Conservation (phyloP, 2,797 vertebrate species). For the Mormyrops attenuatus region DNA sequence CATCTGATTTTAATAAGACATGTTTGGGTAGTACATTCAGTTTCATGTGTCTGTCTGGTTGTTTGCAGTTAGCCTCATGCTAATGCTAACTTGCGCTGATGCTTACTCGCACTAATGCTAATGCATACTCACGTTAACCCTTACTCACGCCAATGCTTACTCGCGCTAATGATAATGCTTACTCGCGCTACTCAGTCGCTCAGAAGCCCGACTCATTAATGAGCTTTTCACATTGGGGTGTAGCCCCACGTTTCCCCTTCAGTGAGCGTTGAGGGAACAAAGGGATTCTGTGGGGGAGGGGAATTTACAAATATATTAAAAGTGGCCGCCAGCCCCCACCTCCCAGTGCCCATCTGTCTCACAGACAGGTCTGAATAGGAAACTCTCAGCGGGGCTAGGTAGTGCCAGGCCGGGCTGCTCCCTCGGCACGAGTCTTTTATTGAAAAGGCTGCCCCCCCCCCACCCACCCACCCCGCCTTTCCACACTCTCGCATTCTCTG, state of each 20-base stretch:
- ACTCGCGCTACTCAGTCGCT: background rate
- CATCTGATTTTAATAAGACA: background rate
- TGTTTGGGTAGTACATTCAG: background rate
- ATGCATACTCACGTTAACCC: background rate
- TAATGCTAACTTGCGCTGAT: background rate
- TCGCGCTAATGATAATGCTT: background rate
- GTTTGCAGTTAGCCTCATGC: background rate
- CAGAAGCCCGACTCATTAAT: background rate
- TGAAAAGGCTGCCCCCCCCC: background rate
- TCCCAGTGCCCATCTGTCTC: conserved; percentile 25
- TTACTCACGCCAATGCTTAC: background rate
- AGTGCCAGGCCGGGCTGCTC: background rate
- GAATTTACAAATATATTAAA: conserved; percentile 23
- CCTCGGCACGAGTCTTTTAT: conserved; percentile 18
- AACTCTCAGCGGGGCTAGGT: conserved; percentile 13
- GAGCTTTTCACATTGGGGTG: conserved; percentile 8
- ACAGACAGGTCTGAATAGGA: conserved; percentile 18
- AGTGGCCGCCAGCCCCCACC: background rate
- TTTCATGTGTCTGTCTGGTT: background rate
- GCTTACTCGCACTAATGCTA: background rate
- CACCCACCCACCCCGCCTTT: background rate
- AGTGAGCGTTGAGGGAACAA: conserved; percentile 11
- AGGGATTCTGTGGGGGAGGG: background rate
- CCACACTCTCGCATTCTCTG: background rate
- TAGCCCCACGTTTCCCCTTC: background rate